Conservation (phyloP, 2,888 invertebrate genomes). For the Prionchulus punctatus region DNA sequence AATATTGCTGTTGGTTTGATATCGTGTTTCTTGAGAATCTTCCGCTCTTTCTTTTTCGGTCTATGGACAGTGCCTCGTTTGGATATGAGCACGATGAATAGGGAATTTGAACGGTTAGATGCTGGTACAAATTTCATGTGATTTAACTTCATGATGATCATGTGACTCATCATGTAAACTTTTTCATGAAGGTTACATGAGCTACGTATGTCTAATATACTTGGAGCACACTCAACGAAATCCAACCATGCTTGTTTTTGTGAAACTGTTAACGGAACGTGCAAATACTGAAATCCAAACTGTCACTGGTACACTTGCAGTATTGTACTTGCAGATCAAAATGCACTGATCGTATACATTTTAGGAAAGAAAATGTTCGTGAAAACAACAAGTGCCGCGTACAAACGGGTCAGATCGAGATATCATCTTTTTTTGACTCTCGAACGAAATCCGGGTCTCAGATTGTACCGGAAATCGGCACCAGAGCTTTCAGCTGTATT, state of each 20-base stretch:
- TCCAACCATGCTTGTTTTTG: constrained; percentile 3
- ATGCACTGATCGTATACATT: no score
- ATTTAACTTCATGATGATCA: no score
- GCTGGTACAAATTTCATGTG: neutral
- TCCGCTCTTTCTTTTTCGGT: neutral
- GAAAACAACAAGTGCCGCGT: no score
- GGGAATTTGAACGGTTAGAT: constrained; percentile 6
- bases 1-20: constrained; percentile 8
- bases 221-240: constrained; percentile 1
- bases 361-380: no score
- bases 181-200: neutral
- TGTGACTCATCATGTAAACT: no score
- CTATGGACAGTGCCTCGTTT: constrained; percentile 5
- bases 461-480: constrained; percentile 2
- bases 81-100: constrained; percentile 8
- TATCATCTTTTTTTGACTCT: neutral
- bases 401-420: neutral
- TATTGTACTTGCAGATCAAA: no score
- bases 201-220: neutral
- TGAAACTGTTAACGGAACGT: neutral
- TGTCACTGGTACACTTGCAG: no score
- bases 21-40: constrained; percentile 2
- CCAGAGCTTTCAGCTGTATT: no score
- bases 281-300: no score
- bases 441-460: neutral